phyloP scores from a whole-genome alignment of 2,113 vertebrate species.

The Austrofundulus limnaeus region DNA sequence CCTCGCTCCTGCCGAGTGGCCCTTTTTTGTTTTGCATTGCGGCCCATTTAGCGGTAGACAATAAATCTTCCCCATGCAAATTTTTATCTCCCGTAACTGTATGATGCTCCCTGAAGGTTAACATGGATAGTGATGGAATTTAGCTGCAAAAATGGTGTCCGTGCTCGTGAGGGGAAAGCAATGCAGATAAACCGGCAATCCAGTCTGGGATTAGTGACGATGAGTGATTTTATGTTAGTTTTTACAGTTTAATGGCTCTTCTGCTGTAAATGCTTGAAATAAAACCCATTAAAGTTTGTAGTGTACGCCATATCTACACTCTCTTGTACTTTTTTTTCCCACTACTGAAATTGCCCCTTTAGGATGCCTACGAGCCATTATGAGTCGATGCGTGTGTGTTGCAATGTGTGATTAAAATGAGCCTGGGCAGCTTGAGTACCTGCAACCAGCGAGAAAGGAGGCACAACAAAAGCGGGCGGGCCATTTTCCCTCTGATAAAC shows the following conservation, averaged over 20 bases:
- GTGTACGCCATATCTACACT: slow-evolving; percentile 54
- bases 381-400: slow-evolving; percentile 10
- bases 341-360: slow-evolving; percentile 64
- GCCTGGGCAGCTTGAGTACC: slow-evolving; percentile 61
- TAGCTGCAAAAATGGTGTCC: slow-evolving; percentile 49
- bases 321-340: slow-evolving; percentile 55
- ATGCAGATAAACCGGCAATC: slow-evolving; percentile 58
- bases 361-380: slow-evolving; percentile 56
- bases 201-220: slow-evolving; percentile 62
- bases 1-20: slow-evolving; percentile 53
- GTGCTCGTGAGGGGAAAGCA: slow-evolving; percentile 34
- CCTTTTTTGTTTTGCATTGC: slow-evolving; percentile 72
- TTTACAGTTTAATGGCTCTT: slow-evolving; percentile 73
- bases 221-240: slow-evolving; percentile 72
- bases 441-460: slow-evolving; percentile 58
- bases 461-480: slow-evolving; percentile 73
- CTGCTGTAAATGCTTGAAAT: slow-evolving; percentile 67
- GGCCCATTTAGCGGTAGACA: slow-evolving; percentile 74
- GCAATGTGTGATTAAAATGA: slow-evolving; percentile 50
- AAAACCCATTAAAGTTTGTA: slow-evolving; percentile 73
- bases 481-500: slow-evolving; percentile 89
- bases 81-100: slow-evolving; percentile 72
- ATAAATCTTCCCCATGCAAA: slow-evolving; percentile 83
- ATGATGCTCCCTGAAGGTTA: slow-evolving; percentile 80
- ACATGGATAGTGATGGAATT: slow-evolving; percentile 67